Evolutionary conservation across 2,113 vertebrate genomes (phyloP).

Genomic region (Otocyon megalotis): DNA sequence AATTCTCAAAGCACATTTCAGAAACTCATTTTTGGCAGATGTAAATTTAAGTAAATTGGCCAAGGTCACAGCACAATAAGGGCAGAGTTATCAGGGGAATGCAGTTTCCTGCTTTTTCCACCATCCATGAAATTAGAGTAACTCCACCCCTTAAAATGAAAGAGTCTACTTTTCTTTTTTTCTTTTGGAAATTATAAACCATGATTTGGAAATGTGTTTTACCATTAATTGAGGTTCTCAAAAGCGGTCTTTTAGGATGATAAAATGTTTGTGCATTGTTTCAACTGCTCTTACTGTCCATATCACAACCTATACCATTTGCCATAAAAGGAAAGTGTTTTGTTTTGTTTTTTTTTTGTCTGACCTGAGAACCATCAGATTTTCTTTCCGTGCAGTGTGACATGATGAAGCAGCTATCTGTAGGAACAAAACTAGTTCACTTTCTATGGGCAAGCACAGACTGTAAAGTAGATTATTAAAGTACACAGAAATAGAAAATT

Average conservation of each 20-base stretch:
- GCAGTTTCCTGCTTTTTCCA: slow-evolving; percentile 84
- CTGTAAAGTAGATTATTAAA: slow-evolving; percentile 87
- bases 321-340: slow-evolving; percentile 54
- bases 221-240: slow-evolving; percentile 27
- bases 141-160: slow-evolving; percentile 80
- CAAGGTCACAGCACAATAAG: slow-evolving; percentile 84
- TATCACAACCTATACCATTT: slow-evolving; percentile 28
- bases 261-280: slow-evolving; percentile 44
- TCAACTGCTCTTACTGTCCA: background rate
- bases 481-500: slow-evolving; percentile 88
- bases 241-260: slow-evolving; percentile 11
- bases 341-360: slow-evolving; percentile 69
- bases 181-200: slow-evolving; percentile 66
- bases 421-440: slow-evolving; percentile 71
- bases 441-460: slow-evolving; percentile 75
- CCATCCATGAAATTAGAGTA: slow-evolving; percentile 77
- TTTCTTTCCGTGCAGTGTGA: slow-evolving; percentile 48
- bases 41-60: slow-evolving; percentile 82
- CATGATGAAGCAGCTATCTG: slow-evolving; percentile 72
- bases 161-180: slow-evolving; percentile 36
- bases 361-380: slow-evolving; percentile 74
- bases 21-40: slow-evolving; percentile 83
- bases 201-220: slow-evolving; percentile 53
- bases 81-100: slow-evolving; percentile 82
- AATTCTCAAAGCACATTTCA: slow-evolving; percentile 73